Conservation (phyloP, 2,888 invertebrate species). For the Tachina lurida region DNA sequence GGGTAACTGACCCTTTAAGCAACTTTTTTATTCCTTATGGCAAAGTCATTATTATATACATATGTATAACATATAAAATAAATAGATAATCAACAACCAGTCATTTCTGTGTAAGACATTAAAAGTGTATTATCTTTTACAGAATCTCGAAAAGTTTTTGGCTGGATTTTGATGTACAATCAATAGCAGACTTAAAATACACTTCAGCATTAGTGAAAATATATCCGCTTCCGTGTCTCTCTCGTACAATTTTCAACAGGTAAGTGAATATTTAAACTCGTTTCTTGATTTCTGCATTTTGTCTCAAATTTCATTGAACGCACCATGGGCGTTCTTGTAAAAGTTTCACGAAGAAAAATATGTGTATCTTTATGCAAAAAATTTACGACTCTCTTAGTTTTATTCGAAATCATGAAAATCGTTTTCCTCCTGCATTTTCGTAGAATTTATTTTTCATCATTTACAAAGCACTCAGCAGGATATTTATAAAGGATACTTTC, state of each 20-base stretch:
- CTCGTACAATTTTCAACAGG: not conserved
- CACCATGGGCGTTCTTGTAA: slow-evolving; percentile 30
- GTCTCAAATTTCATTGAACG: slow-evolving; percentile 1
- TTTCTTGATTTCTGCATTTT: slow-evolving; percentile 2
- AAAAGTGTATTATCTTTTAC: too few relatives aligned
- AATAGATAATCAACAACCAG: too few relatives aligned
- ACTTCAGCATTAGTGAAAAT: too few relatives aligned
- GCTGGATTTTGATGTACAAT: too few relatives aligned
- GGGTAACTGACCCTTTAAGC: too few relatives aligned
- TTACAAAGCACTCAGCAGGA: slow-evolving; percentile 30
- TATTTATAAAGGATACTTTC: slow-evolving; percentile 29
- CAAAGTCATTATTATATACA: too few relatives aligned
- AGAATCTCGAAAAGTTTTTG: too few relatives aligned
- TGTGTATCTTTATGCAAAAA: not conserved
- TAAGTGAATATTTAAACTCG: not conserved
- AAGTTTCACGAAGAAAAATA: not conserved
- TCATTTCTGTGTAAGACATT: too few relatives aligned
- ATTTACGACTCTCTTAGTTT: not conserved
- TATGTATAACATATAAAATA: too few relatives aligned
- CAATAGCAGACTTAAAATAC: too few relatives aligned
- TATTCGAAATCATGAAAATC: not conserved
- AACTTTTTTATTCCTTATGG: too few relatives aligned
- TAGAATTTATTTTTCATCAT: slow-evolving; percentile 33
- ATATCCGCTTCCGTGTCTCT: not conserved
- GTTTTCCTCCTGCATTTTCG: not conserved